These are phyloP conservation scores for Scaptomyza montana DNA, from an alignment of 1,140 invertebrate species.

Conservation along the genomic window DNA sequence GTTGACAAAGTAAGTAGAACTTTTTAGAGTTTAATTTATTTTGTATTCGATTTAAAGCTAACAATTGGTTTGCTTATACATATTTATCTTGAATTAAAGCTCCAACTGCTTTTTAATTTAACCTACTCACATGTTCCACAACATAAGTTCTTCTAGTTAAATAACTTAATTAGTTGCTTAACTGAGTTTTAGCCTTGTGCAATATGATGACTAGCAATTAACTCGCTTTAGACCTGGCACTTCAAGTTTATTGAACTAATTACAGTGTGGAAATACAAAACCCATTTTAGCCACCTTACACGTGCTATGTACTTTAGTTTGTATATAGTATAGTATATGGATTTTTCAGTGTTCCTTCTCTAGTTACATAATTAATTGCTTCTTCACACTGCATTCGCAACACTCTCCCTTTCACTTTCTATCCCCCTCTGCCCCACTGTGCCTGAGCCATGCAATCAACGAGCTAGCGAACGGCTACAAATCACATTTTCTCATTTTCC, in stretches of 20 bases:
- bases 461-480: constrained; percentile 29
- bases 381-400: constrained; percentile 28
- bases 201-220: background rate
- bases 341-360: constrained; percentile 21
- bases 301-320: background rate
- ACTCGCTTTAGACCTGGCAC: background rate
- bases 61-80: too few relatives aligned
- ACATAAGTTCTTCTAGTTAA: background rate
- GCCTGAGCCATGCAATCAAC: constrained; percentile 23
- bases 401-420: background rate
- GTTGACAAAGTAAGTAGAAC: background rate
- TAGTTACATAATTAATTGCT: constrained; percentile 64
- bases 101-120: too few relatives aligned
- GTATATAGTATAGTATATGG: background rate
- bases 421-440: background rate
- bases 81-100: too few relatives aligned
- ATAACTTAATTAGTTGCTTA: background rate
- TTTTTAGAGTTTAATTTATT: too few relatives aligned
- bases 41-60: too few relatives aligned
- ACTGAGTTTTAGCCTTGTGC: background rate
- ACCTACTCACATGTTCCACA: too few relatives aligned
- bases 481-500: constrained; percentile 68
- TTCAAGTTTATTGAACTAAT: background rate
- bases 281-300: background rate
- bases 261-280: background rate